Evolutionary conservation across 2,113 vertebrate genomes (phyloP).

Genomic region (Riparia riparia): DNA sequence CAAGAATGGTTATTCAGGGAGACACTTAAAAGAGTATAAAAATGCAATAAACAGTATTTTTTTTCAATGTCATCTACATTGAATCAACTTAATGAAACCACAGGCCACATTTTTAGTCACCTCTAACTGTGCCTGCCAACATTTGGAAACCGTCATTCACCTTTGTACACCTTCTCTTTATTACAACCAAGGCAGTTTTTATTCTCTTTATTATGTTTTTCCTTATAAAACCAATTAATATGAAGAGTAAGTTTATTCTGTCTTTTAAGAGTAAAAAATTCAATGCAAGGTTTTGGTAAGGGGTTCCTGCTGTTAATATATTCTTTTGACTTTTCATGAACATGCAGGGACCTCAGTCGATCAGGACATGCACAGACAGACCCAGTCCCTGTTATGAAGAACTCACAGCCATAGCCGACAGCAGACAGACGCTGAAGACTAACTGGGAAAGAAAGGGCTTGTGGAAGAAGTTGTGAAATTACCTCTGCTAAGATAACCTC

Average conservation of each 20-base stretch:
- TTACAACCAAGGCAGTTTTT: not conserved
- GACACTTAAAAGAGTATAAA: not conserved
- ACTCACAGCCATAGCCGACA: not conserved
- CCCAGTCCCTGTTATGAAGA: fast-evolving
- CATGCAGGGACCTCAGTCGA: not conserved
- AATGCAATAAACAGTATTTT: not conserved
- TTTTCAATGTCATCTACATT: not conserved
- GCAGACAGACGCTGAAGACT: not conserved
- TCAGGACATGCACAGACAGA: not conserved
- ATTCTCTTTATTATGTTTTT: not conserved
- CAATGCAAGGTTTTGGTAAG: not conserved
- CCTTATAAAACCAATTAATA: not conserved
- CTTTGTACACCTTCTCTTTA: not conserved
- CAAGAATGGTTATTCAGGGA: not conserved
- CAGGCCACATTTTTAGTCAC: not conserved
- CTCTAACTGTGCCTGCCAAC: not conserved
- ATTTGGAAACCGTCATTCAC: not conserved
- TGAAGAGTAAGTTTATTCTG: not conserved
- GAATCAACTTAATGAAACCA: not conserved
- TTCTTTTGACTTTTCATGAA: not conserved
- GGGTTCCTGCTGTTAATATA: fast-evolving
- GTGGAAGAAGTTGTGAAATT: not conserved
- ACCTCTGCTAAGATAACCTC: not conserved
- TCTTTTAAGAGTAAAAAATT: not conserved
- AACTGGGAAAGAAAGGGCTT: not conserved